phyloP scores from a whole-genome alignment of 2,113 vertebrate genomes.

The Shinisaurus crocodilurus region DNA sequence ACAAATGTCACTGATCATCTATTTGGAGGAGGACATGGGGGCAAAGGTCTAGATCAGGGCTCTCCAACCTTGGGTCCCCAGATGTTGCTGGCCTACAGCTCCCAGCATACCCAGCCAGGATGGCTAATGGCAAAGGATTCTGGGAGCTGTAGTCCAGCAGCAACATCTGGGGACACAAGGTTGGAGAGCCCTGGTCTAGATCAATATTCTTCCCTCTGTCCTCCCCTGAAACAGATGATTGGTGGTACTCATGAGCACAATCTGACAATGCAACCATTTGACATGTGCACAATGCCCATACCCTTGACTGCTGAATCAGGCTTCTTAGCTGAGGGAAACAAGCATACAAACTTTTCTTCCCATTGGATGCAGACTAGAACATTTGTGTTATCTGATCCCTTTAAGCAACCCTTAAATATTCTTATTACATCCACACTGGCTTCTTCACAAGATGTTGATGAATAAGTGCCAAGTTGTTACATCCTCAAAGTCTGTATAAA shows the following conservation, averaged over 20 bases:
- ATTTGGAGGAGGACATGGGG: too few relatives aligned
- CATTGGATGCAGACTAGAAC: not conserved
- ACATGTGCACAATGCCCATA: not conserved
- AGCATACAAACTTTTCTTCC: not conserved
- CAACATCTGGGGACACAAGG: too few relatives aligned
- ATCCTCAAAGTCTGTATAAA: not conserved
- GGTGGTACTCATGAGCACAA: not conserved
- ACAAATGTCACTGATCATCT: not conserved
- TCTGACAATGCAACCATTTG: not conserved
- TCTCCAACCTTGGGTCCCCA: too few relatives aligned
- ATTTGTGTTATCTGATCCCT: not conserved
- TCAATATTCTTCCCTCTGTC: not conserved
- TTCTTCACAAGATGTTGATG: not conserved
- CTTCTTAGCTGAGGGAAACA: not conserved
- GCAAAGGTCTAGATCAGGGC: not conserved
- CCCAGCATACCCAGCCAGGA: too few relatives aligned
- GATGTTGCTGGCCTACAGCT: too few relatives aligned
- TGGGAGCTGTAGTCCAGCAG: too few relatives aligned
- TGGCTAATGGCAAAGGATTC: too few relatives aligned
- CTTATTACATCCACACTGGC: not conserved
- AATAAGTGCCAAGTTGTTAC: not conserved
- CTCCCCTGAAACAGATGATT: not conserved
- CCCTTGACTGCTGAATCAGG: not conserved
- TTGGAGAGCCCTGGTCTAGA: too few relatives aligned
- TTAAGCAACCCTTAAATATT: not conserved